Conservation (phyloP, 2,797 vertebrate species). For the Meriones psammophilus region DNA sequence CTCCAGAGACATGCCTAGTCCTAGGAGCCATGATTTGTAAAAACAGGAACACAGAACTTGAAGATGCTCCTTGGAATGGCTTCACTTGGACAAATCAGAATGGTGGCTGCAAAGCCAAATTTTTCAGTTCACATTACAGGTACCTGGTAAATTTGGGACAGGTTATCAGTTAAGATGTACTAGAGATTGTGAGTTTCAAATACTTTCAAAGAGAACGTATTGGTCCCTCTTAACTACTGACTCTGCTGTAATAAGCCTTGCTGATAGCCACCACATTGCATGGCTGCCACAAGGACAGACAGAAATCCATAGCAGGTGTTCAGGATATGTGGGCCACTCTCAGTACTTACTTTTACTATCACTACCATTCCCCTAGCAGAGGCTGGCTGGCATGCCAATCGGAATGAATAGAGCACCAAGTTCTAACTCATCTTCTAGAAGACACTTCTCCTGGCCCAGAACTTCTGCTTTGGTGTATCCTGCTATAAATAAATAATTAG, state of each 20-base stretch:
- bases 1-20: not conserved
- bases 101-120: not conserved
- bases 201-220: not conserved
- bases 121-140: not conserved
- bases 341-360: not conserved
- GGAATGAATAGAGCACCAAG: not conserved
- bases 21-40: not conserved
- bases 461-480: not conserved
- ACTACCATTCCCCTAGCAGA: not conserved
- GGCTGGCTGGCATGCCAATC: not conserved
- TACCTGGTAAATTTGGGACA: not conserved
- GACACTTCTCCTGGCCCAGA: not conserved
- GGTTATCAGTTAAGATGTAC: not conserved
- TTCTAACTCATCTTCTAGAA: not conserved
- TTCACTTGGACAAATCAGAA: not conserved
- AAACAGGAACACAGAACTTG: not conserved
- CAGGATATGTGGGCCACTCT: not conserved
- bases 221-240: not conserved
- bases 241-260: not conserved
- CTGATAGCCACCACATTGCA: not conserved
- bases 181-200: not conserved
- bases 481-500: not conserved
- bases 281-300: not conserved
- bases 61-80: not conserved
- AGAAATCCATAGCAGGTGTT: not conserved